A percentile compares a stretch with the other conserved stretches of the same genome.
Conservation (phyloP, 2,797 vertebrate genomes). For the Amniataba percoides region DNA sequence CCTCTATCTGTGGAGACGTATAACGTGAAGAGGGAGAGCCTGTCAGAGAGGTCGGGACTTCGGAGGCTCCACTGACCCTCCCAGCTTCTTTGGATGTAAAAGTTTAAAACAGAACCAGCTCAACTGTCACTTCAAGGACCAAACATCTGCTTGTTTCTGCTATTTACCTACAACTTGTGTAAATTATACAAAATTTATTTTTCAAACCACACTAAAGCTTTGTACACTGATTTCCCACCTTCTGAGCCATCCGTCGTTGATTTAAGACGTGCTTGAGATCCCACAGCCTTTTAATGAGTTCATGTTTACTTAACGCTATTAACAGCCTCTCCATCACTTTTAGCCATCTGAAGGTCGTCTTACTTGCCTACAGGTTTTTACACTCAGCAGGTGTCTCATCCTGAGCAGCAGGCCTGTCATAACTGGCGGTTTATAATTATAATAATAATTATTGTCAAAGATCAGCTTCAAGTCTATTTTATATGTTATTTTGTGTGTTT, state of each 20-base stretch:
- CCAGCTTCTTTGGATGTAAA: conserved; percentile 1
- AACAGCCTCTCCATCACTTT: neutral
- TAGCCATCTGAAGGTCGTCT: neutral
- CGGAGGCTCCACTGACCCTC: conserved; percentile 17
- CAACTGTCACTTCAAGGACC: neutral
- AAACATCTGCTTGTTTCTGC: neutral
- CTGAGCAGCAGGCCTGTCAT: neutral
- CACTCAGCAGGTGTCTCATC: neutral
- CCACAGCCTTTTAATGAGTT: neutral
- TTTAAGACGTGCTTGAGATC: neutral
- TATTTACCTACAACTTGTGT: neutral
- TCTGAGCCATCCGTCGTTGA: neutral
- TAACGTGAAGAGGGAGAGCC: conserved; percentile 63
- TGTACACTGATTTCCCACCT: neutral
- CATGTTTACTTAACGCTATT: neutral
- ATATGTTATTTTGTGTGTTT: too few relatives aligned
- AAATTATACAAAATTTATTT: conserved; percentile 9
- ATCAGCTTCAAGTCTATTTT: too few relatives aligned
- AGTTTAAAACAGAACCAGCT: neutral
- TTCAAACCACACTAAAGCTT: neutral
- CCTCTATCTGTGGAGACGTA: conserved; percentile 86
- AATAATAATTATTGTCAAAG: too few relatives aligned
- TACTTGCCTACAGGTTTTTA: neutral
- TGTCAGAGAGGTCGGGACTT: conserved; percentile 52
- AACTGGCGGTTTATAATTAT: neutral